Evolutionary conservation across 2,888 invertebrate genomes (phyloP).

Genomic region (Morpho deidamia): DNA sequence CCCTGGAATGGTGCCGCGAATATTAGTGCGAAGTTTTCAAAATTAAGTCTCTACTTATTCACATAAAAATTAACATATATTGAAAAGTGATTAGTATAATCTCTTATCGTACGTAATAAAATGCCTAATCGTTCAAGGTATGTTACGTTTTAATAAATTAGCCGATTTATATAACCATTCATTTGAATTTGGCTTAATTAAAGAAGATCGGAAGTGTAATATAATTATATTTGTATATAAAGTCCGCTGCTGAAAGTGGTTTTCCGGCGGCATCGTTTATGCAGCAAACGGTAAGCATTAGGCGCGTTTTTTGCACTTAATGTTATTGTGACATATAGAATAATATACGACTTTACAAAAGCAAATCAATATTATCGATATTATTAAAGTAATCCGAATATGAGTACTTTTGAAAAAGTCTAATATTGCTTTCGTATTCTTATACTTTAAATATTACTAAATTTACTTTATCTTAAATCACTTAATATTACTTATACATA

Average conservation of each 20-base stretch:
- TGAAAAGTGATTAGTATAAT: not conserved
- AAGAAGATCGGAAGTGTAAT: slow-evolving; percentile 6
- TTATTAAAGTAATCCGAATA: no score
- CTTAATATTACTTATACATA: no score
- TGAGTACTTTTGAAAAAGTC: no score
- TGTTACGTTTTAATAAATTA: no score
- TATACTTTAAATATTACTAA: no score
- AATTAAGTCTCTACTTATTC: not conserved
- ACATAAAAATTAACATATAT: not conserved
- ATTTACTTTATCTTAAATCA: no score
- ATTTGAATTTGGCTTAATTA: not conserved
- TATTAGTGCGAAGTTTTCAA: slow-evolving; percentile 3
- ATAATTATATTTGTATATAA: slow-evolving; percentile 12
- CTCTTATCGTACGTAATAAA: no score
- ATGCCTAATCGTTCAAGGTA: no score
- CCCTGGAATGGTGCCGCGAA: slow-evolving; percentile 8
- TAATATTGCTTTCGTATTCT: no score
- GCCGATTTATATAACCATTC: no score
- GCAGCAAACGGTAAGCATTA: slow-evolving; percentile 1
- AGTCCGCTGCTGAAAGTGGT: slow-evolving; percentile 15
- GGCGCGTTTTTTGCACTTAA: not conserved
- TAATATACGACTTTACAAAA: not conserved
- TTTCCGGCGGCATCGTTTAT: slow-evolving; percentile 20
- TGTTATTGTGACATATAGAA: not conserved
- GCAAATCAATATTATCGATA: not conserved